phyloP scores from a whole-genome alignment of 2,888 invertebrate species.

The Aphidoletes aphidimyza region DNA sequence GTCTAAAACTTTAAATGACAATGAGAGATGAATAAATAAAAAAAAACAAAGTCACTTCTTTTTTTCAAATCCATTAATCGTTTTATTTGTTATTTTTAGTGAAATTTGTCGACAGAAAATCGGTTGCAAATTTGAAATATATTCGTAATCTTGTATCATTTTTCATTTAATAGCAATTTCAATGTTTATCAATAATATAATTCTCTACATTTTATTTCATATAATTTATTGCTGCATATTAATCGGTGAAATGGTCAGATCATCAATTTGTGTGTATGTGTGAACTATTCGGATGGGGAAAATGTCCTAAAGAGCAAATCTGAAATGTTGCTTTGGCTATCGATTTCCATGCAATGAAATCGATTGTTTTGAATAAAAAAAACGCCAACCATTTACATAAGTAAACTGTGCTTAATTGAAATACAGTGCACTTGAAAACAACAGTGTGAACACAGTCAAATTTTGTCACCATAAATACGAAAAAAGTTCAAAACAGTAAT shows the following conservation, averaged over 20 bases:
- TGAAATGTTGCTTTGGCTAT: not conserved
- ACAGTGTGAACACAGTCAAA: not conserved
- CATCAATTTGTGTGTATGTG: not conserved
- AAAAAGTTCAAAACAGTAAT: not conserved
- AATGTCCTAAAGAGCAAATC: not conserved
- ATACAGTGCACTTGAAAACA: too few species aligned
- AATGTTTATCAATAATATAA: conserved; percentile 24
- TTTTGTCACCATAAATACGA: not conserved
- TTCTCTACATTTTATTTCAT: not conserved
- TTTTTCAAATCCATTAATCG: conserved; percentile 53
- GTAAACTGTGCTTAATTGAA: conserved; percentile 51
- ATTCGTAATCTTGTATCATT: conserved; percentile 34
- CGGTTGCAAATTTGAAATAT: conserved; percentile 8
- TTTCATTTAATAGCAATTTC: conserved; percentile 43
- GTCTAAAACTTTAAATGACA: not conserved
- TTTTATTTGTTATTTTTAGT: conserved; percentile 3
- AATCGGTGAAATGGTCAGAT: not conserved
- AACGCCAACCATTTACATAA: not conserved
- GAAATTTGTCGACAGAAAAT: conserved; percentile 47
- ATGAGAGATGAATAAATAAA: too few species aligned
- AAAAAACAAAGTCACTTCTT: not conserved
- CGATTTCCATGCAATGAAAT: not conserved
- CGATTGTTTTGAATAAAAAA: not conserved
- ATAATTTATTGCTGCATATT: conserved; percentile 44
- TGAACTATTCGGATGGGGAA: not conserved